Percentiles rank a stretch among this genome's conserved stretches.
Evolutionary conservation across 2,797 vertebrate genomes (phyloP).

Genomic region (Centropyge bicolor): DNA sequence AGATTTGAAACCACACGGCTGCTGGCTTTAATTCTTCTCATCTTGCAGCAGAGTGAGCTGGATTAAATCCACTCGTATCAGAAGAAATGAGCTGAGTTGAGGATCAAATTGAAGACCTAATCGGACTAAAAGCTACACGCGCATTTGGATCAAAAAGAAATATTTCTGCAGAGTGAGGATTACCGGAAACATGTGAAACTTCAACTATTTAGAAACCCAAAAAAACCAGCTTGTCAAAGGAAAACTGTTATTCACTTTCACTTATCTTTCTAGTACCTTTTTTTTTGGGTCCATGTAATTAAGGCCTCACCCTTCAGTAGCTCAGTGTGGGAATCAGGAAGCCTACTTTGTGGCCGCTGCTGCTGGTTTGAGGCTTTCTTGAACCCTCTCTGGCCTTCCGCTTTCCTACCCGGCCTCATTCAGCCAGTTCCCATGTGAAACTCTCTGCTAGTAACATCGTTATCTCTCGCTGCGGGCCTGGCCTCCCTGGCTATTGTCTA

Average conservation of each 20-base stretch:
- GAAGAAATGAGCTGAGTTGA: slow-evolving; percentile 14
- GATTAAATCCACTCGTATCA: slow-evolving; percentile 27
- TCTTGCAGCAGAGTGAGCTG: not conserved
- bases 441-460: slow-evolving; percentile 48
- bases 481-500: slow-evolving; percentile 76
- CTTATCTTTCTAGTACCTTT: slow-evolving; percentile 12
- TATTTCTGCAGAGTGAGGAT: slow-evolving; percentile 4
- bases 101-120: slow-evolving; percentile 26
- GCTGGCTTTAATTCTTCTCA: slow-evolving; percentile 22
- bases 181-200: slow-evolving; percentile 12
- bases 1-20: slow-evolving; percentile 1
- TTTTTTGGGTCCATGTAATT: not conserved
- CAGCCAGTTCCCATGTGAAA: slow-evolving; percentile 81
- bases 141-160: slow-evolving; percentile 26
- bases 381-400: slow-evolving; percentile 56
- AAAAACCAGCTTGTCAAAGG: not conserved
- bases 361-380: slow-evolving; percentile 44
- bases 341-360: slow-evolving; percentile 31
- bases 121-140: slow-evolving; percentile 3
- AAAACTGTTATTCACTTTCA: not conserved
- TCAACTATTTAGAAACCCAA: not conserved
- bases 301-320: not conserved
- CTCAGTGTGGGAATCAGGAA: slow-evolving; percentile 69
- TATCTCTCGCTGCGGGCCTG: slow-evolving; percentile 72
- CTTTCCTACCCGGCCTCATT: slow-evolving; percentile 56